Conservation (phyloP, 1,140 invertebrate species). For the Drosophila cardini region DNA sequence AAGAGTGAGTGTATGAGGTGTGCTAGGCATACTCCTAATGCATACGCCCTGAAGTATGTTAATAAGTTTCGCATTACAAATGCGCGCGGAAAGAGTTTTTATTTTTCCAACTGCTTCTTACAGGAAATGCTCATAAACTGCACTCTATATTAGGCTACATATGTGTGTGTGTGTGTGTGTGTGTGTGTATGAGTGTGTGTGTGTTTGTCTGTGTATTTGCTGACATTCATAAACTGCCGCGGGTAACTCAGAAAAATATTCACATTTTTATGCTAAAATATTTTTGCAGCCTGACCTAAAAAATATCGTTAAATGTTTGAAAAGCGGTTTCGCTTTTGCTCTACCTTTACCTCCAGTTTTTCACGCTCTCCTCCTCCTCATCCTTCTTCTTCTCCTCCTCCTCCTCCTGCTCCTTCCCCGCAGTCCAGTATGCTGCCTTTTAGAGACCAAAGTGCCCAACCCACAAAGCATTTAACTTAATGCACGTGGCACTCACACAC, state of each 20-base stretch:
- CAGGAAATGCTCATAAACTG: conserved; percentile 65
- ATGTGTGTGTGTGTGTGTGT: conserved; percentile 14
- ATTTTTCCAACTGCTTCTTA: conserved; percentile 31
- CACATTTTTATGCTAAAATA: conserved; percentile 81
- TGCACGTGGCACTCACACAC: conserved; percentile 68
- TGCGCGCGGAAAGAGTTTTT: conserved; percentile 26
- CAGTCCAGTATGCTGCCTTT: conserved; percentile 54
- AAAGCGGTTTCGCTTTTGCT: conserved; percentile 53
- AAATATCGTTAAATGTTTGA: conserved; percentile 68
- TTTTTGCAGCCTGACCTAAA: conserved; percentile 76
- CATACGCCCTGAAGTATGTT: conserved; percentile 74
- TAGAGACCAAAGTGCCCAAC: conserved; percentile 76
- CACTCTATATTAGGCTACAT: conserved; percentile 41
- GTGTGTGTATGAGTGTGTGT: conserved; percentile 27
- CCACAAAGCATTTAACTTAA: conserved; percentile 82
- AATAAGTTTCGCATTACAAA: conserved; percentile 73
- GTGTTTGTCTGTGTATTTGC: conserved; percentile 37
- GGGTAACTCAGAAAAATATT: conserved; percentile 51
- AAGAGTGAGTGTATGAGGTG: neutral
- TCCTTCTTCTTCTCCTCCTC: no score
- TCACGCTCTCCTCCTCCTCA: neutral
- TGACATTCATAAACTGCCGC: conserved; percentile 61
- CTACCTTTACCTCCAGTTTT: conserved; percentile 27
- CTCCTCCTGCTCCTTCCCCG: neutral
- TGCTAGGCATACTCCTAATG: conserved; percentile 53